Conservation (phyloP, 2,113 vertebrate genomes). For the Daboia siamensis region DNA sequence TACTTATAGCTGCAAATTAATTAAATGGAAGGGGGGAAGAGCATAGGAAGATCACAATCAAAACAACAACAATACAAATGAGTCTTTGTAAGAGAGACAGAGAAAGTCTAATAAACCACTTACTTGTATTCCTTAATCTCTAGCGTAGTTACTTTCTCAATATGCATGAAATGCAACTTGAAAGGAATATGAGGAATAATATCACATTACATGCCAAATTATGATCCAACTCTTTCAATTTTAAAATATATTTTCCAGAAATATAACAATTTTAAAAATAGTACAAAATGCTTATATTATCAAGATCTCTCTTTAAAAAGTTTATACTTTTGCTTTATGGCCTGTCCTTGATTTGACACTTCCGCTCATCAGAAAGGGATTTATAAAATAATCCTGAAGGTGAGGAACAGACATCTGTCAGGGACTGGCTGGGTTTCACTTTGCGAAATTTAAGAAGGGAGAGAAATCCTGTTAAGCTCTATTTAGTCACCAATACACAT, state of each 20-base stretch:
- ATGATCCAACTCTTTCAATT: constrained; percentile 67
- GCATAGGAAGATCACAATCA: constrained; percentile 39
- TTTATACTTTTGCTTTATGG: constrained; percentile 86
- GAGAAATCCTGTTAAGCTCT: constrained; percentile 84
- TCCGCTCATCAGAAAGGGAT: constrained; percentile 85
- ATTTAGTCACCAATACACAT: constrained; percentile 86
- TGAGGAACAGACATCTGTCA: constrained; percentile 83
- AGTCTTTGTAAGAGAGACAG: constrained; percentile 45
- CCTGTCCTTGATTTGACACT: constrained; percentile 85
- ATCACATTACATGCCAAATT: constrained; percentile 39
- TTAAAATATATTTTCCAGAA: constrained; percentile 75
- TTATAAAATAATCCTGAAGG: constrained; percentile 86
- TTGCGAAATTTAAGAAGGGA: constrained; percentile 82
- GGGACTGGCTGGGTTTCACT: constrained; percentile 77
- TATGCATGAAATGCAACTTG: constrained; percentile 44
- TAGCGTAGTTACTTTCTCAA: constrained; percentile 51
- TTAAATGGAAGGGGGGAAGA: constrained; percentile 37
- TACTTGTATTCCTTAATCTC: constrained; percentile 47
- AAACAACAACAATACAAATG: not conserved
- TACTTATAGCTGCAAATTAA: constrained; percentile 51
- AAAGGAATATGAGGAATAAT: constrained; percentile 39
- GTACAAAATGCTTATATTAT: constrained; percentile 82
- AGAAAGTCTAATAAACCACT: constrained; percentile 30
- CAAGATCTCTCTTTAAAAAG: constrained; percentile 81
- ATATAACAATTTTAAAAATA: constrained; percentile 79